Evolutionary conservation across 2,113 vertebrate genomes (phyloP).

Genomic region (Ceratotherium simum): DNA sequence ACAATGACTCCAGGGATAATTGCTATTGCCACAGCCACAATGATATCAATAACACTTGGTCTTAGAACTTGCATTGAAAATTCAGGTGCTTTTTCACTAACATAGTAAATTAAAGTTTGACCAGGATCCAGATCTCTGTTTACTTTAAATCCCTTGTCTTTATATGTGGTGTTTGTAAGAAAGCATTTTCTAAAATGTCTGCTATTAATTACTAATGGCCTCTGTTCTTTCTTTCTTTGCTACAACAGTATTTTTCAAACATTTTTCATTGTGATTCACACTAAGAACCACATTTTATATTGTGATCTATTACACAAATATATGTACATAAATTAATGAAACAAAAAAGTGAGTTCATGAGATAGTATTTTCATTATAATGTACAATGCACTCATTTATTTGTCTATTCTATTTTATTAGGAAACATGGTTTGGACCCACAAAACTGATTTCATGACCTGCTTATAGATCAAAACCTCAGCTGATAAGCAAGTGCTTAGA

Average conservation of each 20-base stretch:
- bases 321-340: neutral
- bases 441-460: neutral
- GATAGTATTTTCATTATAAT: neutral
- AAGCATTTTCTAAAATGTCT: neutral
- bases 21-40: slow-evolving; percentile 89
- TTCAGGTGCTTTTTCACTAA: slow-evolving; percentile 90
- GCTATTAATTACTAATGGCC: neutral
- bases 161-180: neutral
- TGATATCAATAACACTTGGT: slow-evolving; percentile 91
- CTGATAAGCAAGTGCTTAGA: neutral
- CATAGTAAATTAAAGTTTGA: slow-evolving; percentile 88
- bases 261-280: neutral
- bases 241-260: neutral
- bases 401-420: slow-evolving; percentile 21
- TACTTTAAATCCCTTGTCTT: neutral
- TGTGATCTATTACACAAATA: neutral
- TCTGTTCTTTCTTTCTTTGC: neutral
- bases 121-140: slow-evolving; percentile 64
- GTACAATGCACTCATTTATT: neutral
- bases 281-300: neutral
- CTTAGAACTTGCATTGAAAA: slow-evolving; percentile 91
- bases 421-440: neutral
- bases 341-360: neutral
- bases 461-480: neutral
- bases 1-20: slow-evolving; percentile 89